phyloP scores from a whole-genome alignment of 2,797 vertebrate genomes.

The Triplophysa yarkandensis region DNA sequence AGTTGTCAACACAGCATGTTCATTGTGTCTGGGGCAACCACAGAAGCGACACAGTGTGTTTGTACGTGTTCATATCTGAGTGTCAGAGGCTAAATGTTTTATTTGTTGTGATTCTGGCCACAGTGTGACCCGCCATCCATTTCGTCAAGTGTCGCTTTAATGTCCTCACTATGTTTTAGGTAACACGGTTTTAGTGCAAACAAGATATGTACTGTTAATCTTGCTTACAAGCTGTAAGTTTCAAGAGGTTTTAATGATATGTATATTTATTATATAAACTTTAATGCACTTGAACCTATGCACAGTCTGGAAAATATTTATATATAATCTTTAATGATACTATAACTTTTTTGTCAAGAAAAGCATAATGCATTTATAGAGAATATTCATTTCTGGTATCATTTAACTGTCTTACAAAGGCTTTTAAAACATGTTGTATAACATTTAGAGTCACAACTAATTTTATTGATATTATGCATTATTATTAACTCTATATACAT shows the following conservation, averaged over 20 bases:
- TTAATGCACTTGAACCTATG: neutral
- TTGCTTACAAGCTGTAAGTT: neutral
- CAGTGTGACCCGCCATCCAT: constrained; percentile 34
- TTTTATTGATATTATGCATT: neutral
- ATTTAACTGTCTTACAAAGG: neutral
- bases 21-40: constrained; percentile 71
- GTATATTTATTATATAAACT: neutral
- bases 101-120: constrained; percentile 66
- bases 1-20: constrained; percentile 79
- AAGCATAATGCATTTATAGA: neutral
- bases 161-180: constrained; percentile 19
- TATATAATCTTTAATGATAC: neutral
- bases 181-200: constrained; percentile 10
- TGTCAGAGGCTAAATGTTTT: constrained; percentile 65
- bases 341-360: neutral
- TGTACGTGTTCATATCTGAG: constrained; percentile 31
- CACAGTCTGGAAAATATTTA: neutral
- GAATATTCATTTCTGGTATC: neutral
- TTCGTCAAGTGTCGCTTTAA: constrained; percentile 69
- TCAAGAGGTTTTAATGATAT: neutral
- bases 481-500: neutral
- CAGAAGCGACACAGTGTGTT: constrained; percentile 57
- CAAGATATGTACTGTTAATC: neutral
- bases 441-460: neutral
- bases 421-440: neutral